These are phyloP conservation scores for Scaptomyza cyrtandrae DNA, from an alignment of 2,888 invertebrate genomes.

Conservation along the genomic window DNA sequence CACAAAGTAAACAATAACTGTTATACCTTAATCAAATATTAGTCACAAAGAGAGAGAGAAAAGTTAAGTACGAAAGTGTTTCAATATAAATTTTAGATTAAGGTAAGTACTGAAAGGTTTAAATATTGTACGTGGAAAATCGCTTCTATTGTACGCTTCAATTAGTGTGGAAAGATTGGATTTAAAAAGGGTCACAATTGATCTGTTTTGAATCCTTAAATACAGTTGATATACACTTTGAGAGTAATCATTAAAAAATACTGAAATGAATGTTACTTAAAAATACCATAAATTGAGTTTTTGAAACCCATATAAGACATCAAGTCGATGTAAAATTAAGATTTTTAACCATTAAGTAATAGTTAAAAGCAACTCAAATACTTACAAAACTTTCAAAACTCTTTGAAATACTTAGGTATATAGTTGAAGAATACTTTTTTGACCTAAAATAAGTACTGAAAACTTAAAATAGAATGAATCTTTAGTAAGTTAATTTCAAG, in stretches of 20 bases:
- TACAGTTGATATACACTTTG: no score
- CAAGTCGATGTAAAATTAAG: no score
- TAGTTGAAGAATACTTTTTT: background rate
- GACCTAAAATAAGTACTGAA: background rate
- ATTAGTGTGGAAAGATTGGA: background rate
- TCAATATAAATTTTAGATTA: background rate
- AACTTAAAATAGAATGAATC: background rate
- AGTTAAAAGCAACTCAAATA: background rate
- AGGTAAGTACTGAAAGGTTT: background rate
- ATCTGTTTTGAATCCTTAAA: no score
- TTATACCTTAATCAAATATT: slow-evolving; percentile 37
- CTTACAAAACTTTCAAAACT: background rate
- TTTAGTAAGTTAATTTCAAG: background rate
- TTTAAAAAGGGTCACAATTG: no score
- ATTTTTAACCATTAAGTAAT: no score
- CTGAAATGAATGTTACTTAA: no score
- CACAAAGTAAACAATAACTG: slow-evolving; percentile 7
- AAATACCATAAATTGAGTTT: no score
- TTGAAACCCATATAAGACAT: no score
- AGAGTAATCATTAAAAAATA: no score
- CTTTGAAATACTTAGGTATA: background rate
- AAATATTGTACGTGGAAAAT: background rate
- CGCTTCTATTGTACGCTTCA: background rate
- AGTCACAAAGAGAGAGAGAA: background rate
- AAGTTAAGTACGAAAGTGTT: background rate